Evolutionary conservation across 2,797 vertebrate genomes (phyloP).

Genomic region (Tachyglossus aculeatus): DNA sequence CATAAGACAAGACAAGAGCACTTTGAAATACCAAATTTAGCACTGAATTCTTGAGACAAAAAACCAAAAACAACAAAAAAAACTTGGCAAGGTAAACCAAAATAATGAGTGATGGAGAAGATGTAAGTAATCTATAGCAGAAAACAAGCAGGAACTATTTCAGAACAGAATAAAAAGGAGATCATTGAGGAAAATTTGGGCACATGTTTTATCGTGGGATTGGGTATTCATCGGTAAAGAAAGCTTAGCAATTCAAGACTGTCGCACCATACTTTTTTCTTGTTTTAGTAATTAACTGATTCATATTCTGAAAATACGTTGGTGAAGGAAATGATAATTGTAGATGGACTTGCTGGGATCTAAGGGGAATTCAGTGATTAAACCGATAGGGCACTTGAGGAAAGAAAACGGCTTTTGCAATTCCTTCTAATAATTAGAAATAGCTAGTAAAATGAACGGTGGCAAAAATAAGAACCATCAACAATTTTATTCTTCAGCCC

Average conservation of each 20-base stretch:
- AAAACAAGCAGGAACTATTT: too few species aligned
- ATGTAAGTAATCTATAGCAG: too few species aligned
- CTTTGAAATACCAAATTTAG: too few species aligned
- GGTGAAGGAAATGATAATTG: not conserved
- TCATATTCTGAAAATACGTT: not conserved
- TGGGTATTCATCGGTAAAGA: not conserved
- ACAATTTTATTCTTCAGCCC: too few species aligned
- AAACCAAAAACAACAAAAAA: too few species aligned
- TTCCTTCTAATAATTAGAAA: not conserved
- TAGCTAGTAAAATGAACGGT: not conserved
- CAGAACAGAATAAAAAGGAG: too few species aligned
- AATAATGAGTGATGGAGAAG: too few species aligned
- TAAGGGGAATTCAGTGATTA: not conserved
- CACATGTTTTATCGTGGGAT: not conserved
- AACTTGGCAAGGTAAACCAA: too few species aligned
- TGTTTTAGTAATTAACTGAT: not conserved
- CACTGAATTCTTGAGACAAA: too few species aligned
- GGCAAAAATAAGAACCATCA: not conserved
- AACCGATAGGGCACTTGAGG: not conserved
- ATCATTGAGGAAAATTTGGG: not conserved
- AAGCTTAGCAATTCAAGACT: not conserved
- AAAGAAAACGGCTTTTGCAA: not conserved
- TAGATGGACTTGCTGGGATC: not conserved
- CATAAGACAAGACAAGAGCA: too few species aligned
- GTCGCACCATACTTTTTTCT: not conserved